Evolutionary conservation across 2,888 invertebrate genomes (phyloP), one percentile per base, ranked within the genome.

Genomic region (Sipunculus nudus): DNA sequence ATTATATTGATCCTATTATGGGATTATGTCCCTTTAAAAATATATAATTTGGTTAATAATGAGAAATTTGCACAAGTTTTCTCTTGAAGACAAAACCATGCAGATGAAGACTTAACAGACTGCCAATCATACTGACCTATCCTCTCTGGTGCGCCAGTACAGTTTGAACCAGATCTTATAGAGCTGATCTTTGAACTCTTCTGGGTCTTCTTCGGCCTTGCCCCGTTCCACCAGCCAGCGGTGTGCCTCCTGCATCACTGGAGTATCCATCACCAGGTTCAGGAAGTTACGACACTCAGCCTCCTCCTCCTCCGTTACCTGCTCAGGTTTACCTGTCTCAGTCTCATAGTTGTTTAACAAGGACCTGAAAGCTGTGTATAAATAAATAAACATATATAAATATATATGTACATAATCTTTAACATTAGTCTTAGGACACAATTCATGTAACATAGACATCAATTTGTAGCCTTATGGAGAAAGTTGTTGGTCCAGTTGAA

Each of bases 291-390:
- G 56, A 61, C 79, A 82, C 57, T 84, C 84, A 28, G 67, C 52
- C 8, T 69, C 67, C 65, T 84, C 83, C 29, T 78, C 78, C 26
- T 63, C 54, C 0, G 82, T 81, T 13, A 80, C 77, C 13, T 62
- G 67, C 61, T 84, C 84, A 5, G 71, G 69, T 23, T 66, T 66
- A 0, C 77, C 77, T 43, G 77, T 71, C 54, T 79, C 76, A 52
- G 75, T 65, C 55, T 78, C 79, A 67, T 83, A 84, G 69, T 84
- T 84, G 65, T 84, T 79, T 50, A 84, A 67, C 29, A 84, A 67
- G 6, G 68, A 71, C 29, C 65, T 58, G 69, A 83, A 82, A n/a
- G 79, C 82, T 83, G 63, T n/a, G 59, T 52, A 47, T 39, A 13
- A 52, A 57, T 25, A 55, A 41, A 46, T 28, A 38, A 43, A 8